A percentile compares a stretch with the other conserved stretches of the same genome.
phyloP scores from a whole-genome alignment of 2,797 vertebrate species.

The Apogon talboti region DNA sequence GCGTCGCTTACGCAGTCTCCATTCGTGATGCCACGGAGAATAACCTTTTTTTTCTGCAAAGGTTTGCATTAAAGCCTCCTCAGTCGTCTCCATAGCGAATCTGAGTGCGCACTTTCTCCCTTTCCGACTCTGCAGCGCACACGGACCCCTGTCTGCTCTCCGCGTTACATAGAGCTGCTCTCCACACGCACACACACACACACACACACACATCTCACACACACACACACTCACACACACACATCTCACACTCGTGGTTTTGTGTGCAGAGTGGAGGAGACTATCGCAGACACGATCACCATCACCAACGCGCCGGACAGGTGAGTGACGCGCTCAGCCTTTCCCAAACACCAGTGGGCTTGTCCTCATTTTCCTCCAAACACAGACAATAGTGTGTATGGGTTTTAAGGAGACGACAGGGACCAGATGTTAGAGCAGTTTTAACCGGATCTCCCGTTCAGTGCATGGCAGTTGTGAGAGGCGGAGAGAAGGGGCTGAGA shows the following conservation, averaged over 20 bases:
- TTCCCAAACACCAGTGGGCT: too few relatives aligned
- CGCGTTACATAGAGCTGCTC: constrained; percentile 1
- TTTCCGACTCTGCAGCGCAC: constrained; percentile 4
- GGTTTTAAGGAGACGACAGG: neutral
- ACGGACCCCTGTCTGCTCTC: neutral
- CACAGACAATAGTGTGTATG: too few relatives aligned
- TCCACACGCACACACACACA: neutral
- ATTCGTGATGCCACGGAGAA: neutral
- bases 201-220: neutral
- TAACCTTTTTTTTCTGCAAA: neutral
- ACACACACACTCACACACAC: neutral
- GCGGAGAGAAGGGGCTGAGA: neutral
- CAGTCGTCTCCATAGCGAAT: neutral
- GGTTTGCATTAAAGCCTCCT: neutral
- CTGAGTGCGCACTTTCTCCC: constrained; percentile 17
- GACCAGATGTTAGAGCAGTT: constrained; percentile 8
- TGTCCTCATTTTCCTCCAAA: rapidly evolving
- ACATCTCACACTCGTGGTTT: too few relatives aligned
- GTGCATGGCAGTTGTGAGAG: neutral
- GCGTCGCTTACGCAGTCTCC: neutral
- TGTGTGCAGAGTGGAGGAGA: constrained; percentile 5
- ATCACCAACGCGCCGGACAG: constrained; percentile 16
- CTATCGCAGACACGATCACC: neutral
- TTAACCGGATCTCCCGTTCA: neutral
- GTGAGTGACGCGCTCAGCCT: constrained; percentile 35